phyloP scores from a whole-genome alignment of 1,140 invertebrate genomes.

The Drosophila chauvacae region DNA sequence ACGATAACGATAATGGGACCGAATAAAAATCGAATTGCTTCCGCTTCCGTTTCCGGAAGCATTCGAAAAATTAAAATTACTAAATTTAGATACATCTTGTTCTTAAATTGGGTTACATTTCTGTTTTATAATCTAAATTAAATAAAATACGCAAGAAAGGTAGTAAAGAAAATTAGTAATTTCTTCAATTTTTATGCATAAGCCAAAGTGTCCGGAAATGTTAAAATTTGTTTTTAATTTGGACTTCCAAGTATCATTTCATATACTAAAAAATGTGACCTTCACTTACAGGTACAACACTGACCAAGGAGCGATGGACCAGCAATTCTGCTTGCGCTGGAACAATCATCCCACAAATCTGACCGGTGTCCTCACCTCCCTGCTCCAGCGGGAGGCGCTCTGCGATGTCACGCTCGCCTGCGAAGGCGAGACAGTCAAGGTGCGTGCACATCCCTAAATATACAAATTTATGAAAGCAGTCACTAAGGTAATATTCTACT shows the following conservation, averaged over 20 bases:
- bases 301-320: constrained; percentile 90
- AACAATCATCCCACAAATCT: constrained; percentile 96
- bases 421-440: constrained; percentile 95
- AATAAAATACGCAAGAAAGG: too few relatives aligned
- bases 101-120: background rate
- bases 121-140: background rate
- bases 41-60: constrained; percentile 35
- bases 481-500: background rate
- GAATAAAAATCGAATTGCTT: constrained; percentile 1
- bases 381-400: constrained; percentile 93
- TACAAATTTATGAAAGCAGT: too few relatives aligned
- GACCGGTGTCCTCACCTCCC: constrained; percentile 93
- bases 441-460: constrained; percentile 47
- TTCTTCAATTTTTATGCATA: too few relatives aligned
- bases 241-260: background rate
- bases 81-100: background rate
- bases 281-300: constrained; percentile 77
- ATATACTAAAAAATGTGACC: background rate
- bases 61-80: background rate
- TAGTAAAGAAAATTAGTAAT: too few relatives aligned
- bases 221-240: background rate
- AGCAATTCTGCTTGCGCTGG: constrained; percentile 97
- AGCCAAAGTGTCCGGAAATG: too few relatives aligned
- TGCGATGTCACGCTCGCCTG: constrained; percentile 97
- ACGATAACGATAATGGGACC: constrained; percentile 49